phyloP scores from a whole-genome alignment of 2,888 invertebrate species.

The Stramonita haemastoma region DNA sequence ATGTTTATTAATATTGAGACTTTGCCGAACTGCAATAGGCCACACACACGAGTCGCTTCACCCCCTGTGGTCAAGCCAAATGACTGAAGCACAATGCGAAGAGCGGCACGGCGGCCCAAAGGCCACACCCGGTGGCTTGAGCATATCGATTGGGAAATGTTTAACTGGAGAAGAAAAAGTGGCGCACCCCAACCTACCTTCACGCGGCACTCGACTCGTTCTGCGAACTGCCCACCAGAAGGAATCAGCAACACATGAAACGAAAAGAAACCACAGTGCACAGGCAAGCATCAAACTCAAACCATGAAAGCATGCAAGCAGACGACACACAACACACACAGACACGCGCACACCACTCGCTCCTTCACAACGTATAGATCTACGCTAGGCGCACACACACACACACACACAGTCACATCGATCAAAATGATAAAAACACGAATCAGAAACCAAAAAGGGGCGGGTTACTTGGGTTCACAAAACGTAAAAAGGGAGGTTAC shows the following conservation, averaged over 20 bases:
- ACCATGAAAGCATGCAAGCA: slow-evolving; percentile 28
- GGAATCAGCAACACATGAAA: slow-evolving; percentile 40
- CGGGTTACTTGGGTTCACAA: slow-evolving; percentile 30
- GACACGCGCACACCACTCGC: neutral
- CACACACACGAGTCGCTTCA: no score
- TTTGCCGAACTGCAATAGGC: no score
- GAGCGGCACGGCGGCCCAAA: no score
- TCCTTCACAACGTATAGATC: neutral
- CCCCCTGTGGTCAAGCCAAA: no score
- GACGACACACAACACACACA: slow-evolving; percentile 15
- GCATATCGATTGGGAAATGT: no score
- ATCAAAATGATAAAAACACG: slow-evolving; percentile 8
- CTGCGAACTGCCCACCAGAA: slow-evolving; percentile 42
- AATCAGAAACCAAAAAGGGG: slow-evolving; percentile 28
- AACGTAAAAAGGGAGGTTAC: slow-evolving; percentile 34
- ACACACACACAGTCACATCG: slow-evolving; percentile 16
- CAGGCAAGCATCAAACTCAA: slow-evolving; percentile 35
- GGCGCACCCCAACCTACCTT: slow-evolving; percentile 40
- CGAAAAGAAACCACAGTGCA: slow-evolving; percentile 39
- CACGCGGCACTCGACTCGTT: slow-evolving; percentile 40
- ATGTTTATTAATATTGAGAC: no score
- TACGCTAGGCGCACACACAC: slow-evolving; percentile 25
- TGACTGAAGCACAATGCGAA: no score
- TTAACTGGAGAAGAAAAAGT: no score
- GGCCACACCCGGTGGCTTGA: no score